A percentile compares a stretch with the other conserved stretches of the same genome.
Conservation (phyloP, 1,140 invertebrate genomes). For the Sycophaga agraensis region DNA sequence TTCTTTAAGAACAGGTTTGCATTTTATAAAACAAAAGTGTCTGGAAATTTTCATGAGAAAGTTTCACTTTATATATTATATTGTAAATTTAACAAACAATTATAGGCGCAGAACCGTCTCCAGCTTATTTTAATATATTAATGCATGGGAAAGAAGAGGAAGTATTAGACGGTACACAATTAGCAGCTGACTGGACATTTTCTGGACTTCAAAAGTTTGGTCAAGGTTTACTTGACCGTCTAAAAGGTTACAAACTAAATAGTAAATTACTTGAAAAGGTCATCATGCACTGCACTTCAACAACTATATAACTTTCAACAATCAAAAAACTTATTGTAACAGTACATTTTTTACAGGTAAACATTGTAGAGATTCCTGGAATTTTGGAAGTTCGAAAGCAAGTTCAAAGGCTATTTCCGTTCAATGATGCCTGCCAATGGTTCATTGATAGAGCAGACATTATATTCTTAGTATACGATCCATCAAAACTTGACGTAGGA, state of each 20-base stretch:
- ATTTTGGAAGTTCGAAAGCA: conserved; percentile 92
- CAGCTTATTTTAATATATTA: conserved; percentile 90
- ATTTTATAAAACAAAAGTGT: conserved; percentile 8
- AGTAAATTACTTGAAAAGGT: conserved; percentile 88
- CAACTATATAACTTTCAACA: neutral
- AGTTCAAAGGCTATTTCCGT: conserved; percentile 89
- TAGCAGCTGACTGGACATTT: conserved; percentile 91
- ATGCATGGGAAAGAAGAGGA: conserved; percentile 85
- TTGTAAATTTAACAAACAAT: conserved; percentile 6
- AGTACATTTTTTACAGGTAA: conserved; percentile 65
- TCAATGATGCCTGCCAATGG: conserved; percentile 96
- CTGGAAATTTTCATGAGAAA: too few relatives aligned
- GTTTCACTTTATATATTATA: too few relatives aligned
- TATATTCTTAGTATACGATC: conserved; percentile 93
- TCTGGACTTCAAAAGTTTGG: conserved; percentile 93
- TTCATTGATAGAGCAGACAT: conserved; percentile 93
- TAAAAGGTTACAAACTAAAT: conserved; percentile 79
- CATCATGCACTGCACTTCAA: conserved; percentile 22
- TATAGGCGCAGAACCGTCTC: conserved; percentile 88
- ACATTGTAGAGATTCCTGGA: conserved; percentile 94
- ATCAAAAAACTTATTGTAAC: neutral
- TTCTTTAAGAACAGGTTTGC: conserved; percentile 82
- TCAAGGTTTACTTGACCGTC: conserved; percentile 85
- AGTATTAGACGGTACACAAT: conserved; percentile 85
- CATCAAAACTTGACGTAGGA: conserved; percentile 91